These are phyloP conservation scores for Meganola albula DNA, from an alignment of 2,888 invertebrate genomes.

Conservation along the genomic window DNA sequence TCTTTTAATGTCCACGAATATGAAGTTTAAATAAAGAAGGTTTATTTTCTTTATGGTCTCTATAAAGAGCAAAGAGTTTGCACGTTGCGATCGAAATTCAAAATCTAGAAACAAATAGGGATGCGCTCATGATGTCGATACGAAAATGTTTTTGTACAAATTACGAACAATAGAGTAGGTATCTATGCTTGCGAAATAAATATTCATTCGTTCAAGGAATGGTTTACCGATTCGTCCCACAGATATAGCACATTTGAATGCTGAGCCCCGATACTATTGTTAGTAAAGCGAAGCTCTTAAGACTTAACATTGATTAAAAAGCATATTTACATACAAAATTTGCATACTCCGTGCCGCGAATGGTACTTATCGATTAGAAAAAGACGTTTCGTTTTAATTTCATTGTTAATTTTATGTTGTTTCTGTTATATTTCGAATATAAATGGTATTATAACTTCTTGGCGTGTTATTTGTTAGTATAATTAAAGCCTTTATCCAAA, in stretches of 20 bases:
- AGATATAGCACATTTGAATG: conserved; percentile 67
- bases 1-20: no score
- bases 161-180: conserved; percentile 55
- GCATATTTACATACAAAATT: conserved; percentile 65
- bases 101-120: conserved; percentile 10
- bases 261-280: conserved; percentile 63
- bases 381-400: conserved; percentile 39
- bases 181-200: conserved; percentile 59
- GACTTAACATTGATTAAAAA: conserved; percentile 68
- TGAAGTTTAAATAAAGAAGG: no score
- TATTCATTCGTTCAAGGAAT: conserved; percentile 64
- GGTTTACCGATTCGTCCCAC: conserved; percentile 48
- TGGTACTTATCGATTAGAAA: conserved; percentile 64
- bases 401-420: conserved; percentile 32
- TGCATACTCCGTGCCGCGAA: conserved; percentile 70
- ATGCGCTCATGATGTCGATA: conserved; percentile 20
- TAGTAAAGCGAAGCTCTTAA: conserved; percentile 41
- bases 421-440: conserved; percentile 29
- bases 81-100: conserved; percentile 8
- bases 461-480: conserved; percentile 31
- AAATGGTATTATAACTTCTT: conserved; percentile 27
- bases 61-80: no score
- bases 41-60: no score
- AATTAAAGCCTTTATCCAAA: no score
- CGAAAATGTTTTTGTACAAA: conserved; percentile 43